Conservation (phyloP, 2,888 invertebrate species). For the Chaetogeoica ovagalla region DNA sequence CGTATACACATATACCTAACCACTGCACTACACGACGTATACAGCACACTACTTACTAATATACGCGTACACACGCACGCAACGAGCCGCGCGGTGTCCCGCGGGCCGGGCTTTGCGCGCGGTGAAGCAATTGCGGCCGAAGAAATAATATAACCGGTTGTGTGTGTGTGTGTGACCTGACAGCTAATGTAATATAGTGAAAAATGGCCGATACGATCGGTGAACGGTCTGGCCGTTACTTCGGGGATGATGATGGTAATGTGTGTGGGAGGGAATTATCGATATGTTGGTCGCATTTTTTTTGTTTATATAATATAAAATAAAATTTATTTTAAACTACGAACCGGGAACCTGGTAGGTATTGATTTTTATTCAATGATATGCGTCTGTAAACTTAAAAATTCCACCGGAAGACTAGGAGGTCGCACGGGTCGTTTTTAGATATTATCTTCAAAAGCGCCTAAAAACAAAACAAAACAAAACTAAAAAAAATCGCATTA, state of each 20-base stretch:
- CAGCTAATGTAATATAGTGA: constrained; percentile 38
- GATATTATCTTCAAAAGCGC: too few relatives aligned
- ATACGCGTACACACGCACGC: too few relatives aligned
- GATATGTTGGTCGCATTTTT: constrained; percentile 43
- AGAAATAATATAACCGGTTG: constrained; percentile 45
- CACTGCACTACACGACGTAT: neutral
- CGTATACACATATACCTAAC: neutral
- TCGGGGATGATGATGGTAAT: too few relatives aligned
- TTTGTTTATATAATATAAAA: constrained; percentile 1
- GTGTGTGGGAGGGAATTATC: constrained; percentile 17
- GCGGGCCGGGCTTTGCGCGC: neutral
- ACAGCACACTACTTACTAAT: too few relatives aligned
- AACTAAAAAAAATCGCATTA: too few relatives aligned
- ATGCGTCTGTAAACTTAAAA: too few relatives aligned
- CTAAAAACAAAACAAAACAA: too few relatives aligned
- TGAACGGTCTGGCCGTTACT: neutral
- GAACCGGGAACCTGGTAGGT: too few relatives aligned
- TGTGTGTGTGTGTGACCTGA: constrained; percentile 51
- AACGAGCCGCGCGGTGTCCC: constrained; percentile 2
- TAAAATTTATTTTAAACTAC: too few relatives aligned
- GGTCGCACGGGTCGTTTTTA: too few relatives aligned
- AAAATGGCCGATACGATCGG: constrained; percentile 36
- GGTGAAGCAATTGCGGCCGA: constrained; percentile 34
- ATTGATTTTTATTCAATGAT: too few relatives aligned
- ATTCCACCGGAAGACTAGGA: too few relatives aligned